A percentile compares a stretch with the other conserved stretches of the same genome.
Conservation (phyloP, 2,113 vertebrate genomes). For the Amblyornis subalaris region DNA sequence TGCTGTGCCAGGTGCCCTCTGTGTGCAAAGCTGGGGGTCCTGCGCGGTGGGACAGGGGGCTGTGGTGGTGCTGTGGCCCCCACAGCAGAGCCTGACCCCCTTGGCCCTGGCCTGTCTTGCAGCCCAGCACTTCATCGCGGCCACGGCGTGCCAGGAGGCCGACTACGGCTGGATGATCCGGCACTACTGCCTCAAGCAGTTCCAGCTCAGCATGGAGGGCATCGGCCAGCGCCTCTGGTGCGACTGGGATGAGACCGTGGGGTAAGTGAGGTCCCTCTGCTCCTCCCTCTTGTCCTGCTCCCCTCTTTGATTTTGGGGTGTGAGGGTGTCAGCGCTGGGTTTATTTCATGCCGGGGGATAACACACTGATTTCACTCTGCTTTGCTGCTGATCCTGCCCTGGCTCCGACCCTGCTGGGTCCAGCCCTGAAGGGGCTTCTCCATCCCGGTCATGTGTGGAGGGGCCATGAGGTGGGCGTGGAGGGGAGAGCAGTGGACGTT, state of each 20-base stretch:
- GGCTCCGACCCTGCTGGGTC: neutral
- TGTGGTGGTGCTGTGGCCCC: fast-evolving
- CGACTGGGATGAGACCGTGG: slow-evolving; percentile 83
- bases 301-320: fast-evolving
- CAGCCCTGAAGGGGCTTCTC: neutral
- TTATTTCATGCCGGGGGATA: fast-evolving
- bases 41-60: fast-evolving
- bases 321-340: fast-evolving
- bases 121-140: slow-evolving; percentile 66
- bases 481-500: fast-evolving
- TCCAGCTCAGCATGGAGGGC: slow-evolving; percentile 83
- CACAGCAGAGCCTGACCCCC: neutral
- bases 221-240: slow-evolving; percentile 83
- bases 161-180: slow-evolving; percentile 73
- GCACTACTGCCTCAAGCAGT: slow-evolving; percentile 81
- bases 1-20: neutral
- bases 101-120: neutral
- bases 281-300: fast-evolving
- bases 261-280: slow-evolving; percentile 72
- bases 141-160: slow-evolving; percentile 71
- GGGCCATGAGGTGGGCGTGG: neutral
- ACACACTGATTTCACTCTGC: neutral
- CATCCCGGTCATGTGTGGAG: neutral
- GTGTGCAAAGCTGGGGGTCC: fast-evolving
- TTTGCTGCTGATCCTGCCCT: neutral